Conservation (phyloP, 2,888 invertebrate genomes). For the Aleiodes leptofemur region DNA sequence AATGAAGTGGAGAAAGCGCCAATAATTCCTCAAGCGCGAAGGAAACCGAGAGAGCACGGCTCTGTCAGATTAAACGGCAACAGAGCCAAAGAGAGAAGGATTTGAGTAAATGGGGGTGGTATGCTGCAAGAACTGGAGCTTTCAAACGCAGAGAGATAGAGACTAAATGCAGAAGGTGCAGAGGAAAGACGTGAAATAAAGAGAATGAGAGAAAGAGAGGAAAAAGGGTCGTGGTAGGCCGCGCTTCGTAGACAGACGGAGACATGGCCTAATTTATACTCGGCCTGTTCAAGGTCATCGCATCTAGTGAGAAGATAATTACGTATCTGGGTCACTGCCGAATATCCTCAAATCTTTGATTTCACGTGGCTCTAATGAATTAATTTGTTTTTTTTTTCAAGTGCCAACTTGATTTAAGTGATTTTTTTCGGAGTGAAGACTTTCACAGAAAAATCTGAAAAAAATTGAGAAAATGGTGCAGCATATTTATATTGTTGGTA, state of each 20-base stretch:
- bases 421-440: too few species aligned
- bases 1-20: neutral
- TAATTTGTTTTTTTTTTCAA: conserved; percentile 1
- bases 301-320: conserved; percentile 68
- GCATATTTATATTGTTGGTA: too few species aligned
- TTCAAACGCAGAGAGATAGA: neutral
- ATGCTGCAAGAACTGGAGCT: conserved; percentile 9
- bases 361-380: conserved; percentile 1
- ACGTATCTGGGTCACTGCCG: conserved; percentile 69
- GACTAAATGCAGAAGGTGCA: conserved; percentile 29
- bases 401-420: too few species aligned
- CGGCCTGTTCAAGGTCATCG: conserved; percentile 66
- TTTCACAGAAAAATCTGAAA: too few species aligned
- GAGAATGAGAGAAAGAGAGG: conserved; percentile 44
- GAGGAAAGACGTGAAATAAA: conserved; percentile 25
- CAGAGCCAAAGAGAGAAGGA: neutral
- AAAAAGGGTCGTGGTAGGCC: conserved; percentile 59
- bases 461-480: too few species aligned
- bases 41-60: conserved; percentile 22
- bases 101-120: conserved; percentile 5
- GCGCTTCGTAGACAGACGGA: conserved; percentile 65
- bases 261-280: conserved; percentile 70
- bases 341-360: conserved; percentile 48
- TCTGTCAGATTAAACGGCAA: conserved; percentile 18
- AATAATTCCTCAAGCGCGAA: conserved; percentile 27